These are phyloP conservation scores for Lanius ludovicianus DNA, from an alignment of 2,113 vertebrate species.

Conservation along the genomic window DNA sequence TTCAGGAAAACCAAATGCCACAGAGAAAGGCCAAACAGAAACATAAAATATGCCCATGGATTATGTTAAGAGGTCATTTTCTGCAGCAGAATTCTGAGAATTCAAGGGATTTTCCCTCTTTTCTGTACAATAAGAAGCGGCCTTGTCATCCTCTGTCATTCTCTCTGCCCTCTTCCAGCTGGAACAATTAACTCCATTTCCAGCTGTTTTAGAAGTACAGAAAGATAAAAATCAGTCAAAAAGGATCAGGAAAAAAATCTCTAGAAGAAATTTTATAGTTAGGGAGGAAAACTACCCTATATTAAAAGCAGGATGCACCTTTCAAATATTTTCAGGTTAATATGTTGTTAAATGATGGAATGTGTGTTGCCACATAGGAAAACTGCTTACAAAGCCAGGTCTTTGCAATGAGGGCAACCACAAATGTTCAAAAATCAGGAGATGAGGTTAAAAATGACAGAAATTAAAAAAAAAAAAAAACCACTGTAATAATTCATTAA, in stretches of 20 bases:
- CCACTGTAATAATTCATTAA: neutral
- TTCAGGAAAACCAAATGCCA: neutral
- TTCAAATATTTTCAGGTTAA: neutral
- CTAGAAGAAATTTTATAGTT: neutral
- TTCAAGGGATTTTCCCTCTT: neutral
- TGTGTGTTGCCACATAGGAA: neutral
- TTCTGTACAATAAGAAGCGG: neutral
- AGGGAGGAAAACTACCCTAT: neutral
- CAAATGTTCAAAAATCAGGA: neutral
- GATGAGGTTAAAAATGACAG: neutral
- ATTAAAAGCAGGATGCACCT: neutral
- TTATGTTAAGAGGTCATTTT: neutral
- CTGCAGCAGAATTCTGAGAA: neutral
- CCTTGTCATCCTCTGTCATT: neutral
- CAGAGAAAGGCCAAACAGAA: neutral
- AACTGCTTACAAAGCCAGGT: neutral
- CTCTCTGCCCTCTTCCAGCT: neutral
- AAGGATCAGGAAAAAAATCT: neutral
- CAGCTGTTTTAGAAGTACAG: neutral
- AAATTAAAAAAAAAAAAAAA: neutral
- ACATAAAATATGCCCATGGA: neutral
- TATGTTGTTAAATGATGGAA: neutral
- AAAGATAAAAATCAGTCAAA: neutral
- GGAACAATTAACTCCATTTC: neutral
- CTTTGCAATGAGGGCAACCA: neutral